Percentiles rank a stretch among this genome's conserved stretches.
Evolutionary conservation across 2,797 vertebrate genomes (phyloP).

Genomic region (Spondyliosoma cantharus): DNA sequence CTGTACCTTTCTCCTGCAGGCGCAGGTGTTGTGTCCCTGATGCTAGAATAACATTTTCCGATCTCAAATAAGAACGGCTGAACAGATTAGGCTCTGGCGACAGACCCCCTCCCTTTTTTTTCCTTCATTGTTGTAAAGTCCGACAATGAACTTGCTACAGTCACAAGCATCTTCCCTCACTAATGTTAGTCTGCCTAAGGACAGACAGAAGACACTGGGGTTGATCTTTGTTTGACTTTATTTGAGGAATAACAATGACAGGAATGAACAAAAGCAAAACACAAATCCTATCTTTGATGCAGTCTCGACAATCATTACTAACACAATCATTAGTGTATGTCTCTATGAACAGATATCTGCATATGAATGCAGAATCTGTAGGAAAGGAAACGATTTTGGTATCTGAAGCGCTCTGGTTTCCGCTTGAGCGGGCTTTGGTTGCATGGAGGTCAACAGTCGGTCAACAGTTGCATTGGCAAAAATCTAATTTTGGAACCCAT

Average conservation of each 20-base stretch:
- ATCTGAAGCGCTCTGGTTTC: no score
- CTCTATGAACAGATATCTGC: no score
- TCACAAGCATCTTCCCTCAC: neutral
- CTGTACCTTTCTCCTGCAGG: conserved; percentile 4
- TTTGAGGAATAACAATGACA: neutral
- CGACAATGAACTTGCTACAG: neutral
- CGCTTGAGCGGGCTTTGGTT: no score
- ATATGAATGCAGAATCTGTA: no score
- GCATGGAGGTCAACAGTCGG: no score
- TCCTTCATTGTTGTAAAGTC: neutral
- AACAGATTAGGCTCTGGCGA: neutral
- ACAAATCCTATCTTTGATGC: neutral
- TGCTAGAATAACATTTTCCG: neutral
- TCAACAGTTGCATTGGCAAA: no score
- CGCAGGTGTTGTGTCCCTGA: neutral
- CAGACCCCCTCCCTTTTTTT: neutral
- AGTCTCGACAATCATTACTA: neutral
- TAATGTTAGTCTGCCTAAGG: neutral
- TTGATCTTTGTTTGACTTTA: neutral
- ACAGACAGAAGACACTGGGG: neutral
- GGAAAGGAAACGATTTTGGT: no score
- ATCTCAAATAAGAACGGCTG: neutral
- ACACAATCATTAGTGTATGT: neutral
- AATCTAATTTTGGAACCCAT: no score
- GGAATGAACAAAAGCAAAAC: neutral